Evolutionary conservation across 2,113 vertebrate species (phyloP), one percentile per base, ranked within the genome.

Genomic region (Scolopax mira): DNA sequence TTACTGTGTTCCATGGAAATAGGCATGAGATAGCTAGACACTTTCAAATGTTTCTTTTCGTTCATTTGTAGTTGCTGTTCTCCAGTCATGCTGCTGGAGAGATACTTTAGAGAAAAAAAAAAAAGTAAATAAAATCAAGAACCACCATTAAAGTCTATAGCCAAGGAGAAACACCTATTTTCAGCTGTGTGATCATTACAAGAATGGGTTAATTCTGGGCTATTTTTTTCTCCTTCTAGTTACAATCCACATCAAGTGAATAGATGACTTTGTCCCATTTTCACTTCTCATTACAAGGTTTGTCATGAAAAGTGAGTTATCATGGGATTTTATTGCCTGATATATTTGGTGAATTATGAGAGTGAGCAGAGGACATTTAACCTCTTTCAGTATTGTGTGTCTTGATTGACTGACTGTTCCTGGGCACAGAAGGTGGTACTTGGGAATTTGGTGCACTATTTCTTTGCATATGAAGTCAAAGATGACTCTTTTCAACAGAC

Each of bases 261-360:
- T 93, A 97, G 95, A 97, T 97, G 66, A 97, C 98, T 98, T 97
- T 97, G 89, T 96, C 93, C 93, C 94, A 96, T 97, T 97, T 98
- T 97, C 97, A 93, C 70, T 96, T 98, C 97, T 98, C 97, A 98
- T 98, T 98, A 98, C 85, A 96, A 94, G 72, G 79, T 98, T 98
- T 98, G 97, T 98, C 98, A 97, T 83, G 78, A 97, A 97, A 97
- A 96, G 96, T 98, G 97, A 98, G 86, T 97, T 98, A 98, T 97
- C 93, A 96, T 39, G 8, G 92, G 90, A 95, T 96, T 97, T 97
- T 97, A 97, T 96, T 96, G 79, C 96, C 58, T 93, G 95, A 96
- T 98, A 91, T 94, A 93, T 94, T 97, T 96, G 67, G 88, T 98
- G 97, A 98, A 94, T 97, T 98, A 98, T 96, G 95, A 90, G 54